These are phyloP conservation scores for Urocolius indicus DNA, from an alignment of 2,113 vertebrate genomes.

Conservation along the genomic window DNA sequence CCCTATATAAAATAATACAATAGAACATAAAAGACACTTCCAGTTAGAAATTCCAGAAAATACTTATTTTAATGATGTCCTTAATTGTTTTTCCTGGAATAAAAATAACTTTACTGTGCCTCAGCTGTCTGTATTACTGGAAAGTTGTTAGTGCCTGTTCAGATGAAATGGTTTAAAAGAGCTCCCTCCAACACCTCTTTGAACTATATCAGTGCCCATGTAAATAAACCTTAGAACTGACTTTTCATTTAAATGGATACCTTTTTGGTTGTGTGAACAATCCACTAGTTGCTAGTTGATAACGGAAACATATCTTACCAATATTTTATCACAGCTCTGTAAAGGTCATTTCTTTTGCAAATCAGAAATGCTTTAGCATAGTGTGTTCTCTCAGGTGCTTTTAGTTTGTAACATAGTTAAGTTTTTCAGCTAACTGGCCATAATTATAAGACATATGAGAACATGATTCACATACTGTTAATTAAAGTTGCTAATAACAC, in stretches of 20 bases:
- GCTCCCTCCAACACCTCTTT: not conserved
- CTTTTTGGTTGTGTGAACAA: not conserved
- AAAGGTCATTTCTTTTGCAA: not conserved
- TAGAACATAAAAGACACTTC: not conserved
- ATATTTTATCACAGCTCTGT: not conserved
- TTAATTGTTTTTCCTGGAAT: not conserved
- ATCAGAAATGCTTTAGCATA: slow-evolving; percentile 13
- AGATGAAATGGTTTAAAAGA: not conserved
- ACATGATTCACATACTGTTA: slow-evolving; percentile 12
- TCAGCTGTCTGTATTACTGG: not conserved
- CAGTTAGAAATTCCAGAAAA: not conserved
- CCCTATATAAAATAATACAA: not conserved
- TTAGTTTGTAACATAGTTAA: not conserved
- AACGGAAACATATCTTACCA: not conserved
- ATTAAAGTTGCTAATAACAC: slow-evolving; percentile 41
- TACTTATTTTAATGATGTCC: not conserved
- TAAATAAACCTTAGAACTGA: not conserved
- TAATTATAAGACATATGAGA: not conserved
- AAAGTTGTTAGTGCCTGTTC: not conserved
- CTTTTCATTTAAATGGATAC: not conserved
- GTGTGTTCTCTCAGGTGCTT: not conserved
- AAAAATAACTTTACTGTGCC: not conserved
- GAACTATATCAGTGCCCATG: not conserved
- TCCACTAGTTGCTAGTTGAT: not conserved
- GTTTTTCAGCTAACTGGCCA: not conserved